Percentiles rank a stretch among this genome's conserved stretches.
phyloP scores from a whole-genome alignment of 2,888 invertebrate species.

The Ariolimax columbianus region DNA sequence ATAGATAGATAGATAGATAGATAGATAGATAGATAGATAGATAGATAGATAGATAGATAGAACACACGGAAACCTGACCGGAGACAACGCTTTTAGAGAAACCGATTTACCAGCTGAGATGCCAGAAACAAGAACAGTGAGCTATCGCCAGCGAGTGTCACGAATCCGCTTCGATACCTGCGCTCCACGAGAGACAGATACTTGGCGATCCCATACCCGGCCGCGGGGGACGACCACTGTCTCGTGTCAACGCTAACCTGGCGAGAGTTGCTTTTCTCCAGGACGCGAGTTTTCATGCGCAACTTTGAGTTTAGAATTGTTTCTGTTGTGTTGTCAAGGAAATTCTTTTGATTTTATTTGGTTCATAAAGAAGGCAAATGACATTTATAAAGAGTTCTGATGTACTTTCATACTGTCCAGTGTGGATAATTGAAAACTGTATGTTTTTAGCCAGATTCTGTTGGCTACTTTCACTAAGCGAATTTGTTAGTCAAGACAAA shows the following conservation, averaged over 20 bases:
- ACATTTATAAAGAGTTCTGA: neutral
- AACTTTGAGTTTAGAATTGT: neutral
- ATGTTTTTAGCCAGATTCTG: neutral
- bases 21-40: neutral
- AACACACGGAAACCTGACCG: neutral
- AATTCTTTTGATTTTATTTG: neutral
- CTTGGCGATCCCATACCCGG: neutral
- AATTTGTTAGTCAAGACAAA: neutral
- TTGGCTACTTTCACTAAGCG: neutral
- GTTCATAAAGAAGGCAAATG: neutral
- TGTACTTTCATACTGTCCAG: neutral
- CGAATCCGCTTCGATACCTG: neutral
- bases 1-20: neutral
- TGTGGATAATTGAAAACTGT: neutral
- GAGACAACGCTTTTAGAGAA: neutral
- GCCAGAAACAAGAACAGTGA: neutral
- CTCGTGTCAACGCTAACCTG: neutral
- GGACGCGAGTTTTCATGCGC: neutral
- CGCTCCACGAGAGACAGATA: neutral
- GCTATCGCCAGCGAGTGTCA: conserved; percentile 1
- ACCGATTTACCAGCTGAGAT: neutral
- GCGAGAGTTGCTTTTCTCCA: neutral
- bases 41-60: neutral
- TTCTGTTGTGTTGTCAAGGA: neutral
- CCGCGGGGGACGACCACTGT: too few relatives aligned